Evolutionary conservation across 2,888 invertebrate genomes (phyloP).

Genomic region (Resseliella maxima): DNA sequence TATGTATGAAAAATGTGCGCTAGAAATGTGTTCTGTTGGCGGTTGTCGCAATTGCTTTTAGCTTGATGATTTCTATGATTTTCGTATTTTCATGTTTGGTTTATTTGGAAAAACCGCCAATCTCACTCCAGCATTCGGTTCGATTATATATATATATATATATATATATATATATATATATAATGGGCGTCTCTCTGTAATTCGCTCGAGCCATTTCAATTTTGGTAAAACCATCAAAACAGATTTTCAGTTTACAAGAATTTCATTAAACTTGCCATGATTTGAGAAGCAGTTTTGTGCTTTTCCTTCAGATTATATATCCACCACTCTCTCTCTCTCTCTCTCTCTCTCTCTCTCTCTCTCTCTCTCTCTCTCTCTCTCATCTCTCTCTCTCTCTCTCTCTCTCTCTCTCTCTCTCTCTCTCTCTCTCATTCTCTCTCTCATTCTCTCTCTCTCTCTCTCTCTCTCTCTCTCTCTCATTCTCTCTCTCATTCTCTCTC

Average conservation of each 20-base stretch:
- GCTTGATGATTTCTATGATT: background rate
- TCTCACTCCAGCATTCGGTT: background rate
- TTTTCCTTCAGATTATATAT: background rate
- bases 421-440: background rate
- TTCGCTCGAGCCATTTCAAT: background rate
- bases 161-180: too few species aligned
- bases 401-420: too few species aligned
- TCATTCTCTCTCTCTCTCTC: too few species aligned
- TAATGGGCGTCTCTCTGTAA: background rate
- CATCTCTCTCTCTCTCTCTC: background rate
- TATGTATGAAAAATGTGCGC: background rate
- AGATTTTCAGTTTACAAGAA: slow-evolving; percentile 7
- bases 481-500: background rate
- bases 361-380: background rate
- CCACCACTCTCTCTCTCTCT: background rate
- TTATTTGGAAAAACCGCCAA: background rate
- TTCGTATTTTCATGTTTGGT: background rate
- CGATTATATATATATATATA: background rate
- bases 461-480: too few species aligned
- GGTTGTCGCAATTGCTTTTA: background rate
- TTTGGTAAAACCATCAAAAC: background rate
- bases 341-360: too few species aligned
- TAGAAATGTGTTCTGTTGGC: background rate
- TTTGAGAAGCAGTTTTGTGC: background rate
- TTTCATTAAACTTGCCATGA: background rate